Evolutionary conservation across 2,888 invertebrate genomes (phyloP), one percentile per base, ranked within the genome.

Genomic region (Leptinotarsa haldemani): DNA sequence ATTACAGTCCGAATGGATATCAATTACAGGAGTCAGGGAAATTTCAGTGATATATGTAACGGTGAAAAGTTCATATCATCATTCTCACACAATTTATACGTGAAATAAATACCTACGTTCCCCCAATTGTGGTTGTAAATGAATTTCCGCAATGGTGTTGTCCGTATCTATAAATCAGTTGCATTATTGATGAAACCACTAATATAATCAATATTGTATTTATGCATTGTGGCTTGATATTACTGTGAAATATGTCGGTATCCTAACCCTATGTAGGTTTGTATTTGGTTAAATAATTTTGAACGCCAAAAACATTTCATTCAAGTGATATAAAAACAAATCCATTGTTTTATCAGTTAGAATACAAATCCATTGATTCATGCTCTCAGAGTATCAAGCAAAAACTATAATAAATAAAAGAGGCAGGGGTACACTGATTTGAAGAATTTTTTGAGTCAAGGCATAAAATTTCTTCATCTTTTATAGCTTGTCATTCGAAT

Each of bases 111-210:
- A 56, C 22, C 15, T 13, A 22, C 22, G 56, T 56, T 56, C 20
- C 22, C 56, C 56, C 5, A 20, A 56, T 56, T 56, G 9, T 15
- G 56, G 56, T 15, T 22, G 3, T 22, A 56, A 56, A 56, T 56
- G 56, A 56, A 20, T 56, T 20, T 56, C 22, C 56, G 20, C 56
- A 56, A 56, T 56, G 22, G 25, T 56, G 18, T 52, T 52, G 52
- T n/a, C 18, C 22, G 20, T 22, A 56, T 56, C 22, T 56, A 56
- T 56, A 56, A 56, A 56, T 56, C 56, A 22, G 56, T 56, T 56
- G 56, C 22, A 56, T 56, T 56, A 56, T 56, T 56, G 56, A 56
- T 56, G 56, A 22, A 56, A 56, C 56, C 56, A 20, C 56, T 56
- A 56, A 56, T 56, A 13, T 22, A 56, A 56, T 56, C 56, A 56